Evolutionary conservation across 2,113 vertebrate genomes (phyloP).

Genomic region (Ornithorhynchus anatinus): DNA sequence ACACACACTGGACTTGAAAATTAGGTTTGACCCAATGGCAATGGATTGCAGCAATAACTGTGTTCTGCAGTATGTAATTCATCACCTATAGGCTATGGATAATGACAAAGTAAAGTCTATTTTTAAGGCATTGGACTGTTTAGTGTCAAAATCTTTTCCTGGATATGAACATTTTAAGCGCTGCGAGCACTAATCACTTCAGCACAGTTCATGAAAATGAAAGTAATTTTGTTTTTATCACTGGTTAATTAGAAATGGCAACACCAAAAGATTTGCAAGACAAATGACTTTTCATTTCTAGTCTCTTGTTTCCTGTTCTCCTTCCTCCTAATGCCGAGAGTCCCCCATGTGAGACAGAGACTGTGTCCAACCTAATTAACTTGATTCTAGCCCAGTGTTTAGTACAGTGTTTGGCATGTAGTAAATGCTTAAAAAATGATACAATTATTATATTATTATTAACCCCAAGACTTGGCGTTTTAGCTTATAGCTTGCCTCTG

Average conservation of each 20-base stretch:
- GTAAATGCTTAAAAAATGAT: too few species aligned
- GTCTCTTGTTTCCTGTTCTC: neutral
- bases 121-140: neutral
- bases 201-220: constrained; percentile 10
- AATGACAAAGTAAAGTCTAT: neutral
- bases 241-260: neutral
- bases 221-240: neutral
- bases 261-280: neutral
- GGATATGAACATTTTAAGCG: neutral
- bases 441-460: too few species aligned
- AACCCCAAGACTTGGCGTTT: too few species aligned
- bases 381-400: too few species aligned
- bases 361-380: too few species aligned
- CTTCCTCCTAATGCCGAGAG: neutral
- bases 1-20: neutral
- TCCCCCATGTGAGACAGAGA: too few species aligned
- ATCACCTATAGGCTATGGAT: neutral
- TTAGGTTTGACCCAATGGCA: neutral
- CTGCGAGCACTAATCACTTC: neutral
- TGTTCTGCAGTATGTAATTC: neutral
- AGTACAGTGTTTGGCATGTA: too few species aligned
- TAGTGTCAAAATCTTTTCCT: constrained; percentile 10
- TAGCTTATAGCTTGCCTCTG: too few species aligned
- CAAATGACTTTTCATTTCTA: neutral
- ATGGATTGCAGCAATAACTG: neutral